Base-by-base conservation (phyloP, 2,797 vertebrate genomes). In the Taenioides sp. region DNA sequence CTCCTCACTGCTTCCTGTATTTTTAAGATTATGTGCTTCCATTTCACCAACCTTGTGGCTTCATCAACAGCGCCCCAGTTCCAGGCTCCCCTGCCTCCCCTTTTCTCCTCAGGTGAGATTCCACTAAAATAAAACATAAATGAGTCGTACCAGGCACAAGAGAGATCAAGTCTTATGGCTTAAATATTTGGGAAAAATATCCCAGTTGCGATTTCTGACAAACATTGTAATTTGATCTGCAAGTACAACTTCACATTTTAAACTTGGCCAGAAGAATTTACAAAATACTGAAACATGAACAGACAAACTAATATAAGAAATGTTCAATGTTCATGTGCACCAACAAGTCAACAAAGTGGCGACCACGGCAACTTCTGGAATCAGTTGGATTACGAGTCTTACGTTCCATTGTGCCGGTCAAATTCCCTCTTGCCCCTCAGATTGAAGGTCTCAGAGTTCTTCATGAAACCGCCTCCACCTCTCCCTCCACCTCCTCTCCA, bases 391-490 rank as follows among this genome's bases (percentile, higher is more conserved):
- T 67, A 43, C 7, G 2, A 28, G 72, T 86, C 81, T 94, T 93
- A 88, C 87, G 81, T 96, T 75, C 91, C 93, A 75, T 90, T 93
- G 22, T 94, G 94, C 52, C 94, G 92, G 82, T 97, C 96, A 82
- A 92, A 96, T 69, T 95, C 96, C 61, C 86, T 70, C 80, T 94
- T 98, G 68, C 94, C 94, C 87, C 95, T 94, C 47, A 76, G 89
- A 85, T 93, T 94, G 80, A 95, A 94, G 77, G 84, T 82, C 72
- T 93, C 91, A 0, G 82, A 79, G 73, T 86, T 92, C 84, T 93
- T 94, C 1, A 73, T 76, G 76, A 93, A 90, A 22, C 90, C 92
- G 54, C 88, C 86, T 62, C 93, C 90, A 75, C 10, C 94, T 85
- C 94, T 89, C 59, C 93, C 85, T 71, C 87, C 82, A 61, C 91